These are phyloP conservation scores for Agrenia bidenticulata DNA, from an alignment of 2,888 invertebrate genomes.

Conservation along the genomic window DNA sequence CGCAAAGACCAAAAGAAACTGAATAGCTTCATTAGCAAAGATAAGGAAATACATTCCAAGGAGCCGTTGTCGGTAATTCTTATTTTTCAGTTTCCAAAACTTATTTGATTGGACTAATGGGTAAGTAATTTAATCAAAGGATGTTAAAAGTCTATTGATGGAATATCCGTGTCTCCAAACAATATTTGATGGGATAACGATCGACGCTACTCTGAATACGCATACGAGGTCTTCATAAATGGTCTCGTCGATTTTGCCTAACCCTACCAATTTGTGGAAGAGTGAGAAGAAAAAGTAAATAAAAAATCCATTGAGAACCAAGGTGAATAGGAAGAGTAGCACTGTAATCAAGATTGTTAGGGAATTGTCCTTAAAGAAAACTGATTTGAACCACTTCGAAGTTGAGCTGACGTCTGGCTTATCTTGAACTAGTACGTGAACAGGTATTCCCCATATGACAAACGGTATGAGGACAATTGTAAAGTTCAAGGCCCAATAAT, in stretches of 20 bases:
- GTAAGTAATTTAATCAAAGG: conserved; percentile 7
- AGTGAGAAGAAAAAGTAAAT: background rate
- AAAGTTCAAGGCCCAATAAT: conserved; percentile 11
- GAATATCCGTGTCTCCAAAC: conserved; percentile 8
- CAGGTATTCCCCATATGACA: background rate
- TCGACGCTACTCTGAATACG: background rate
- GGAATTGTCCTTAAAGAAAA: conserved; percentile 1
- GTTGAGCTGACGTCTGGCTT: background rate
- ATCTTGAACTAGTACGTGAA: conserved; percentile 7
- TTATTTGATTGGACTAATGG: background rate
- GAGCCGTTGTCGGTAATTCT: background rate
- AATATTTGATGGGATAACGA: conserved; percentile 3
- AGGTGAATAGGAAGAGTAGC: background rate
- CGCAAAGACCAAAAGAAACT: background rate
- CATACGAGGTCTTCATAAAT: conserved; percentile 4
- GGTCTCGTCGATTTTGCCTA: conserved; percentile 2
- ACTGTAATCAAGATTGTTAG: background rate
- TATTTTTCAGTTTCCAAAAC: background rate
- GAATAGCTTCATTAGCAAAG: background rate
- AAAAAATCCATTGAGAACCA: conserved; percentile 1
- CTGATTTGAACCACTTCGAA: conserved; percentile 2
- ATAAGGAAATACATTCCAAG: background rate
- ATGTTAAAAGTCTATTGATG: background rate
- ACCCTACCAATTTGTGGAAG: conserved; percentile 1
- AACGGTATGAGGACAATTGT: background rate